A percentile compares a stretch with the other conserved stretches of the same genome.
Evolutionary conservation across 1,140 invertebrate species (phyloP).

Genomic region (Akabosia matsudoensis): DNA sequence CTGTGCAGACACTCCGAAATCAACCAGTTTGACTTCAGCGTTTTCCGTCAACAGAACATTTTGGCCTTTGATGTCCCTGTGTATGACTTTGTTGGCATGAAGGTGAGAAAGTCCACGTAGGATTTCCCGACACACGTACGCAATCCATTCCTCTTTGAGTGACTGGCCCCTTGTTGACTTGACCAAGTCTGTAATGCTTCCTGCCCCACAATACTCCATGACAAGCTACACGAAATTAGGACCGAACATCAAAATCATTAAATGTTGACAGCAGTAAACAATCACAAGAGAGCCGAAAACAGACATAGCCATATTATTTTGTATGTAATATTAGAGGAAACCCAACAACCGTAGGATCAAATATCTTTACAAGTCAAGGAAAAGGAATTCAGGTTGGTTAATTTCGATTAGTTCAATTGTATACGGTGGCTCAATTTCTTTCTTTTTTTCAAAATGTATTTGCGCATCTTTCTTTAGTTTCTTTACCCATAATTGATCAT

Average conservation of each 20-base stretch:
- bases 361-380: no score
- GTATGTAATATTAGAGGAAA: no score
- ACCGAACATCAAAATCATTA: conserved; percentile 31
- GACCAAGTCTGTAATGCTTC: conserved; percentile 97
- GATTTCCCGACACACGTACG: conserved; percentile 97
- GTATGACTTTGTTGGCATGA: conserved; percentile 98
- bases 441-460: background rate
- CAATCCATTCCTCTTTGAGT: conserved; percentile 99
- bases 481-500: conserved; percentile 95
- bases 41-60: conserved; percentile 99
- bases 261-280: background rate
- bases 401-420: no score
- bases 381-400: no score
- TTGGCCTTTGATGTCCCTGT: conserved; percentile 99
- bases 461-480: no score
- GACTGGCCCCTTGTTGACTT: conserved; percentile 98
- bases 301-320: background rate
- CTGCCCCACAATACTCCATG: conserved; percentile 99
- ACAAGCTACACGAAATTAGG: conserved; percentile 69
- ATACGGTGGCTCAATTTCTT: no score
- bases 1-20: conserved; percentile 99
- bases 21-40: conserved; percentile 72
- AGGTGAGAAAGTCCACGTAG: conserved; percentile 93
- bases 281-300: background rate
- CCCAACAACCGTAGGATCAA: no score